Evolutionary conservation across 2,113 vertebrate species (phyloP).

Genomic region (Erythrolamprus reginae): DNA sequence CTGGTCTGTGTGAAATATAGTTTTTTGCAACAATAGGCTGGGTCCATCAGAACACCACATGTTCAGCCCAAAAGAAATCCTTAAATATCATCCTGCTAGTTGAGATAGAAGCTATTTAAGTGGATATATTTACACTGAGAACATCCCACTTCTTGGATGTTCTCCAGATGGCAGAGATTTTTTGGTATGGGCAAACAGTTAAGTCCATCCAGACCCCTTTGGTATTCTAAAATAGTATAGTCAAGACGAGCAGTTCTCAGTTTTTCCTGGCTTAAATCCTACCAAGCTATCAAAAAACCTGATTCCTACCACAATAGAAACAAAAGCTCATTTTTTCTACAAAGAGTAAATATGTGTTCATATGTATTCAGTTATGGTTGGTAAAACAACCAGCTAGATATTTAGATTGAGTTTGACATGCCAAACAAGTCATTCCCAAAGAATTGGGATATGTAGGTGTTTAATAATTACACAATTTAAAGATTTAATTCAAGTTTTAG

Average conservation of each 20-base stretch:
- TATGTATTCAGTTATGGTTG: background rate
- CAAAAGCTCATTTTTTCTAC: background rate
- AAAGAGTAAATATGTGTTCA: background rate
- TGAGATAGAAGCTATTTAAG: background rate
- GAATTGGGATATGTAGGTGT: background rate
- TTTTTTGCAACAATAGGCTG: conserved; percentile 8
- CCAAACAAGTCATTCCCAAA: background rate
- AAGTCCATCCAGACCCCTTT: background rate
- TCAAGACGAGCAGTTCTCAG: background rate
- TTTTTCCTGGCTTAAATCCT: background rate
- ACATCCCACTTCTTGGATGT: background rate
- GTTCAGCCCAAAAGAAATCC: background rate
- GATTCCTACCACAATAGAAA: background rate
- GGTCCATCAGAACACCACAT: background rate
- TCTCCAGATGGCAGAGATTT: background rate
- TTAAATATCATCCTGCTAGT: background rate
- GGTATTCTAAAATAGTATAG: background rate
- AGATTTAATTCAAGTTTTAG: background rate
- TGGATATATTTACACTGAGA: background rate
- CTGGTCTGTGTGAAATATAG: conserved; percentile 16
- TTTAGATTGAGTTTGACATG: background rate
- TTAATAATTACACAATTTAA: background rate
- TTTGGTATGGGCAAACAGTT: background rate
- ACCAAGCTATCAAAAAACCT: background rate
- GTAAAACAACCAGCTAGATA: background rate